These are phyloP conservation scores for Fragum whitleyi DNA, from an alignment of 2,888 invertebrate genomes.

Conservation along the genomic window DNA sequence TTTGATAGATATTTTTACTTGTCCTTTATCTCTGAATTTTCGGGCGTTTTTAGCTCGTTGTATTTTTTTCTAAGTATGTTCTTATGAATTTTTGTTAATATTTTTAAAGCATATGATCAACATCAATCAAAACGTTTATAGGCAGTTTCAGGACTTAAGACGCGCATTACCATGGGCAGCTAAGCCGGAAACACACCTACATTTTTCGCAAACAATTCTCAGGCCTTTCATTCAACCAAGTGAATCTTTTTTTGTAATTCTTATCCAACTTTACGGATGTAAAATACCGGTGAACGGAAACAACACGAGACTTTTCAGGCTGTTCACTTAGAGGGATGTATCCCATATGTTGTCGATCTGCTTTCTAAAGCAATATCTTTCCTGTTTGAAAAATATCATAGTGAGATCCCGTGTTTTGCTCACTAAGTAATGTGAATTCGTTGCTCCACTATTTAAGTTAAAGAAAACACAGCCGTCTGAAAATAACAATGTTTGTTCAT, in stretches of 20 bases:
- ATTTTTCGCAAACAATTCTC: neutral
- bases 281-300: neutral
- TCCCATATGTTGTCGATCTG: neutral
- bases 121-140: neutral
- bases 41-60: neutral
- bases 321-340: neutral
- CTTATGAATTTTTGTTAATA: neutral
- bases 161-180: neutral
- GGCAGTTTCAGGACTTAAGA: neutral
- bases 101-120: neutral
- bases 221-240: neutral
- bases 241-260: neutral
- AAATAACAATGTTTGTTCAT: neutral
- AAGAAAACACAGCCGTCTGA: neutral
- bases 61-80: neutral
- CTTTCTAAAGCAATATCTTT: neutral
- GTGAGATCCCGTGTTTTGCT: neutral
- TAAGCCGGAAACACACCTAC: neutral
- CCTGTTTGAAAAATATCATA: neutral
- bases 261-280: neutral
- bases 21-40: no score
- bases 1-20: no score
- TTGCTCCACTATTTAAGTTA: neutral
- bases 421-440: neutral
- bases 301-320: neutral